Conservation (phyloP, 1,140 invertebrate species). For the Daktulosphaira vitifoliae region DNA sequence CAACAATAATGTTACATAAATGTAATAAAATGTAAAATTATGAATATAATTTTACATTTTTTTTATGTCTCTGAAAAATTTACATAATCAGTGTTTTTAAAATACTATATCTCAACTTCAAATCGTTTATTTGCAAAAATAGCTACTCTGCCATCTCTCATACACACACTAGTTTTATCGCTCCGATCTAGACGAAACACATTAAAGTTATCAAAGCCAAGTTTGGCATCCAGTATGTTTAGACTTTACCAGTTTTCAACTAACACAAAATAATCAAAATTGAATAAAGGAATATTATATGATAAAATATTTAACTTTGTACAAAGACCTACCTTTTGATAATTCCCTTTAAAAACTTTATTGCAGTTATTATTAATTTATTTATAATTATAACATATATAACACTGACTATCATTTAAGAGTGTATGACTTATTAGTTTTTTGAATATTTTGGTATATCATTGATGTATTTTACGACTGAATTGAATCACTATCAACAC, state of each 20-base stretch:
- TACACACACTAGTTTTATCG: background rate
- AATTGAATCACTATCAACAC: background rate
- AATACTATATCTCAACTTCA: background rate
- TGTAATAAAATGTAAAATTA: too few relatives aligned
- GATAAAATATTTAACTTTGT: background rate
- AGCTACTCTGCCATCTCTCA: background rate
- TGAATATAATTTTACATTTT: too few relatives aligned
- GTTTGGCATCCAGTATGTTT: background rate
- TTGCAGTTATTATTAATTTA: background rate
- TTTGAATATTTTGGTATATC: background rate
- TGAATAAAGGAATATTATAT: background rate
- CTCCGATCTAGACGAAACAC: background rate
- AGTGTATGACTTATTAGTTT: background rate
- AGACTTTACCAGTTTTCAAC: background rate
- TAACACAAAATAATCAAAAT: background rate
- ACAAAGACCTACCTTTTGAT: background rate
- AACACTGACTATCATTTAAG: background rate
- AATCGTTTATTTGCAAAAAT: background rate
- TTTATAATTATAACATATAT: background rate
- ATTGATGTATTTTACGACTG: background rate
- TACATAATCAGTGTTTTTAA: background rate
- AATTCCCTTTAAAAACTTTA: background rate
- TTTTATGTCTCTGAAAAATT: too few relatives aligned
- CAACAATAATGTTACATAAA: too few relatives aligned
- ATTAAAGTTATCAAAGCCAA: background rate